A percentile compares a stretch with the other conserved stretches of the same genome.
phyloP scores from a whole-genome alignment of 2,113 vertebrate species.

The Theropithecus gelada region DNA sequence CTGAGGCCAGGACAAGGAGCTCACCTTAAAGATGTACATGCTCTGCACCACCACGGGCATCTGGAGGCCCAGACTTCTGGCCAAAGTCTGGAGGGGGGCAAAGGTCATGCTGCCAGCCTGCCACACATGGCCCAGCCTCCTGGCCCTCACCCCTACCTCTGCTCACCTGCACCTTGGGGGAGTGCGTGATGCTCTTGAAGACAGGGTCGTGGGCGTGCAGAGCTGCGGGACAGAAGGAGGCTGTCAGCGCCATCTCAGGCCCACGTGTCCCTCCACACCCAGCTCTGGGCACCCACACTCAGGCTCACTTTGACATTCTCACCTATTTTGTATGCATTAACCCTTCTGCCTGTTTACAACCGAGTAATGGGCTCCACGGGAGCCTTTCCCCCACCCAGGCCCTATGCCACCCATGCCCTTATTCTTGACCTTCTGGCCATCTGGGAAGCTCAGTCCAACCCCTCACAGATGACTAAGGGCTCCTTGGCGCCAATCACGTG shows the following conservation, averaged over 20 bases:
- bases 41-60: slow-evolving; percentile 95
- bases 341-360: not conserved
- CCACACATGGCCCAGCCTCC: not conserved
- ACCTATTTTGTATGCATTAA: not conserved
- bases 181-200: slow-evolving; percentile 92
- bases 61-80: slow-evolving; percentile 88
- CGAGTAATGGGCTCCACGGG: not conserved
- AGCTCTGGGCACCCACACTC: not conserved
- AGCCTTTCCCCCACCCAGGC: not conserved
- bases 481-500: not conserved
- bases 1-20: not conserved
- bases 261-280: accelerated
- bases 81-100: slow-evolving; percentile 84
- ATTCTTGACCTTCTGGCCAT: not conserved
- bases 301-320: not conserved
- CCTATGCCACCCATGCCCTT: not conserved
- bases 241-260: not conserved
- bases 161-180: slow-evolving; percentile 93
- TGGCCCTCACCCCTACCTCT: accelerated
- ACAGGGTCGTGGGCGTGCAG: slow-evolving; percentile 91
- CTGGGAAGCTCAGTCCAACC: not conserved
- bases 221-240: slow-evolving; percentile 82
- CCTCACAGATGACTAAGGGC: not conserved
- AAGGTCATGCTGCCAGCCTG: not conserved
- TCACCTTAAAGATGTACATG: slow-evolving; percentile 99